These are phyloP conservation scores for Butorides virescens DNA, from an alignment of 2,113 vertebrate genomes.

Conservation along the genomic window DNA sequence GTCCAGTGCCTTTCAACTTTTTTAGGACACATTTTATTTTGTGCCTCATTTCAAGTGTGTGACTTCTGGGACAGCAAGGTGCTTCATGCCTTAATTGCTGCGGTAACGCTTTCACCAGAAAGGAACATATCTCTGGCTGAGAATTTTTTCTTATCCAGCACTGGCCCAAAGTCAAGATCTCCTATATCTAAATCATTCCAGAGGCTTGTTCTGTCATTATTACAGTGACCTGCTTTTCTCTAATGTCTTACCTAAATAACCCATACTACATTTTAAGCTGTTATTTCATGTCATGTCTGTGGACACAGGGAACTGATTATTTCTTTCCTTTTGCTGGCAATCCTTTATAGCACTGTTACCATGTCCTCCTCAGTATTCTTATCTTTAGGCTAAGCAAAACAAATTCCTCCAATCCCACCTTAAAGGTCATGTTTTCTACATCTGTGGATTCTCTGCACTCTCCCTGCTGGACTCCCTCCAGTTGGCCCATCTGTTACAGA, in stretches of 20 bases:
- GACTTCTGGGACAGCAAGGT: slow-evolving; percentile 39
- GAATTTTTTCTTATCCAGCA: slow-evolving; percentile 29
- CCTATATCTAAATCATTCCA: slow-evolving; percentile 2
- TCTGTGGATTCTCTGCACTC: slow-evolving; percentile 8
- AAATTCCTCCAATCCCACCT: slow-evolving; percentile 26
- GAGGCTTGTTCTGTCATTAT: slow-evolving; percentile 26
- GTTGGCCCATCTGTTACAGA: slow-evolving; percentile 35
- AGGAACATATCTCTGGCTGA: slow-evolving; percentile 15
- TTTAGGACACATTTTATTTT: slow-evolving; percentile 19
- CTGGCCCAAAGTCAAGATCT: not conserved
- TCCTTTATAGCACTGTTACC: not conserved
- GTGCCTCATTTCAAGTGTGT: slow-evolving; percentile 11
- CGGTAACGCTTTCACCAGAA: not conserved
- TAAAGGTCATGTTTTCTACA: slow-evolving; percentile 41
- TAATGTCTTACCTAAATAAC: not conserved
- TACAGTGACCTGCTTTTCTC: slow-evolving; percentile 9
- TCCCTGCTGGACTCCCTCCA: slow-evolving; percentile 32
- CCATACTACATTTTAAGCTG: not conserved
- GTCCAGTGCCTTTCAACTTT: not conserved
- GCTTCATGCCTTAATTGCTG: slow-evolving; percentile 35
- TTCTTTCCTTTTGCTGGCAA: not conserved
- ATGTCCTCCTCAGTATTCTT: not conserved
- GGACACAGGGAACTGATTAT: not conserved
- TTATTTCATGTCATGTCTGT: not conserved
- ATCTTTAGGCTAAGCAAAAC: not conserved